phyloP scores from a whole-genome alignment of 2,797 vertebrate species.

The Oophaga sylvatica region DNA sequence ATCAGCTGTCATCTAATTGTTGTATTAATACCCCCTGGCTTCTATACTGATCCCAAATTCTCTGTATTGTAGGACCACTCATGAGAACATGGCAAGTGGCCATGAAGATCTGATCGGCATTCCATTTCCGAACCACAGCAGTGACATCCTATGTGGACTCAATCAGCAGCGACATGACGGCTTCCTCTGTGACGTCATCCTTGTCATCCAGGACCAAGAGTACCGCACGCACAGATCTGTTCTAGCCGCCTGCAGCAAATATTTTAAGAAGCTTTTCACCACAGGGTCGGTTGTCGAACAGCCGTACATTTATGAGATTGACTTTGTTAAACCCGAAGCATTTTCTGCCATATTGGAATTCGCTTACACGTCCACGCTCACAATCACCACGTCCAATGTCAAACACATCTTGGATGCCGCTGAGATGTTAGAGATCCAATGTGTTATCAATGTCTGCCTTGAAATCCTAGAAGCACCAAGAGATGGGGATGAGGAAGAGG shows the following conservation, averaged over 20 bases:
- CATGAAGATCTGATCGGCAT: constrained; percentile 96
- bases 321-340: constrained; percentile 93
- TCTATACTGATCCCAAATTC: not conserved
- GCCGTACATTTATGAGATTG: constrained; percentile 92
- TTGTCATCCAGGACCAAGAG: constrained; percentile 94
- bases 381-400: constrained; percentile 91
- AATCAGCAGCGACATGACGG: constrained; percentile 93
- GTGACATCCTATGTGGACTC: constrained; percentile 91
- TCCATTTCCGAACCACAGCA: constrained; percentile 99
- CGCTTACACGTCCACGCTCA: constrained; percentile 96
- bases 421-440: constrained; percentile 94
- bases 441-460: constrained; percentile 93
- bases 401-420: constrained; percentile 94
- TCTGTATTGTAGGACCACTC: constrained; percentile 69
- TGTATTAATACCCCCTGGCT: not conserved
- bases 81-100: constrained; percentile 90
- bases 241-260: constrained; percentile 96
- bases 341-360: constrained; percentile 97
- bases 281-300: constrained; percentile 81
- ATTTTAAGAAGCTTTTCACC: constrained; percentile 98
- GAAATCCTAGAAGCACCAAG: constrained; percentile 93
- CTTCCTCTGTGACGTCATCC: constrained; percentile 93
- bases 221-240: constrained; percentile 94
- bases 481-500: constrained; percentile 74
- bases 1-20: not conserved